phyloP scores from a whole-genome alignment of 2,888 invertebrate genomes.

The Diaperis boleti region DNA sequence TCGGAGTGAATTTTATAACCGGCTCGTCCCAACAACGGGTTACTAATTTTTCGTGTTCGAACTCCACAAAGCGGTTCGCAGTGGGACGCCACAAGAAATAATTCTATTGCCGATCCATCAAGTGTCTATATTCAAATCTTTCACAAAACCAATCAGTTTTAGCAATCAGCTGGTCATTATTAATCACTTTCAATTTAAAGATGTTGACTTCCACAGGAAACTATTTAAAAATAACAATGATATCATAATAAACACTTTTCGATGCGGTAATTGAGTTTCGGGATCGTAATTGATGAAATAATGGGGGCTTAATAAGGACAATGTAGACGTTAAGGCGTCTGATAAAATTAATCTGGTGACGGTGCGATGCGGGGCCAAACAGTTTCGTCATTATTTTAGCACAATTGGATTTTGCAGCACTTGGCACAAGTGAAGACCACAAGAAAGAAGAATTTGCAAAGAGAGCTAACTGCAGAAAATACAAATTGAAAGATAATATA shows the following conservation, averaged over 20 bases:
- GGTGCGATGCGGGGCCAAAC: slow-evolving; percentile 21
- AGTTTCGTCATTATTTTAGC: too few relatives aligned
- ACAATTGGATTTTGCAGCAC: too few relatives aligned
- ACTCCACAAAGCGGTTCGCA: slow-evolving; percentile 55
- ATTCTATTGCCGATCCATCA: slow-evolving; percentile 64
- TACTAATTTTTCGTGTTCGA: slow-evolving; percentile 58
- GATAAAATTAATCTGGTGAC: slow-evolving; percentile 30
- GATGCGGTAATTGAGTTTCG: slow-evolving; percentile 40
- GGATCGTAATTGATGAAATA: slow-evolving; percentile 41
- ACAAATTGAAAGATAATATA: too few relatives aligned
- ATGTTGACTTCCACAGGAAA: slow-evolving; percentile 42
- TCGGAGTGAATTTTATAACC: slow-evolving; percentile 42
- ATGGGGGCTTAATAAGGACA: slow-evolving; percentile 41
- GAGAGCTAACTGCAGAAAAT: too few relatives aligned
- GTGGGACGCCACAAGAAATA: slow-evolving; percentile 60
- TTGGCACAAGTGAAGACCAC: too few relatives aligned
- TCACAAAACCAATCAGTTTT: slow-evolving; percentile 58
- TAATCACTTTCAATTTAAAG: slow-evolving; percentile 47
- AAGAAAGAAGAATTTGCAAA: too few relatives aligned
- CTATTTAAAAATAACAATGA: slow-evolving; percentile 45
- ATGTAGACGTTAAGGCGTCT: slow-evolving; percentile 29
- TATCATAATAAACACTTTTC: slow-evolving; percentile 44
- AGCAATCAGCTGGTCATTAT: slow-evolving; percentile 57
- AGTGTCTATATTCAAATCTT: slow-evolving; percentile 59
- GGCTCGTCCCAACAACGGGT: slow-evolving; percentile 49